Conservation (phyloP, 1,140 invertebrate genomes). For the Bombus impatiens region DNA sequence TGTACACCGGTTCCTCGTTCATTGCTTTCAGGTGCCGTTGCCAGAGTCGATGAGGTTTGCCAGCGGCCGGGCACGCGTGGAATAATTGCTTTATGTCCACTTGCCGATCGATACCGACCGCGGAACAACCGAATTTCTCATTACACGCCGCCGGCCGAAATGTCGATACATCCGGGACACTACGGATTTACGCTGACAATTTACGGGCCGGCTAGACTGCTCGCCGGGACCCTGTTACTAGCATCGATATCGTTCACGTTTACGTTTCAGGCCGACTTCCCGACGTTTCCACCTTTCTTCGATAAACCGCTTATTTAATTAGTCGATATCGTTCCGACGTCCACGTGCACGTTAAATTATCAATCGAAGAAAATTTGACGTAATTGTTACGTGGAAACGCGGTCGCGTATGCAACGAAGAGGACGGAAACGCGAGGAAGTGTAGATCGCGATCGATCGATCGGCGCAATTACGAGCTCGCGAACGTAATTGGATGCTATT, state of each 20-base stretch:
- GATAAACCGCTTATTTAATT: background rate
- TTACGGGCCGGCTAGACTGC: background rate
- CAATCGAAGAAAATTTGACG: background rate
- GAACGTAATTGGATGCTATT: background rate
- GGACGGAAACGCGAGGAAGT: background rate
- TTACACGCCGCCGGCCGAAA: conserved; percentile 27
- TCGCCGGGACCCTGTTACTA: background rate
- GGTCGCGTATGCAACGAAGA: background rate
- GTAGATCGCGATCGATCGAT: background rate
- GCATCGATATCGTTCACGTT: background rate
- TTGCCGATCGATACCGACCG: conserved; percentile 42
- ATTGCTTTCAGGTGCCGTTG: conserved; percentile 45
- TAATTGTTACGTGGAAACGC: background rate
- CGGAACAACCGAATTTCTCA: conserved; percentile 58
- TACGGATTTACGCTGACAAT: conserved; percentile 33
- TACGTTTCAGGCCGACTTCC: too few relatives aligned
- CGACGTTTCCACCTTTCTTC: background rate
- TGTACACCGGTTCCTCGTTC: conserved; percentile 49
- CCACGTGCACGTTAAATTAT: background rate
- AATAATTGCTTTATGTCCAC: conserved; percentile 61
- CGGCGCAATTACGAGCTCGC: background rate
- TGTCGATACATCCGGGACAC: conserved; percentile 16
- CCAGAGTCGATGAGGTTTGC: conserved; percentile 49
- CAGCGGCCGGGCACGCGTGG: conserved; percentile 43
- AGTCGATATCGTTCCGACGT: background rate